These are phyloP conservation scores for Bellardia bayeri DNA, from an alignment of 2,888 invertebrate genomes.

Conservation along the genomic window DNA sequence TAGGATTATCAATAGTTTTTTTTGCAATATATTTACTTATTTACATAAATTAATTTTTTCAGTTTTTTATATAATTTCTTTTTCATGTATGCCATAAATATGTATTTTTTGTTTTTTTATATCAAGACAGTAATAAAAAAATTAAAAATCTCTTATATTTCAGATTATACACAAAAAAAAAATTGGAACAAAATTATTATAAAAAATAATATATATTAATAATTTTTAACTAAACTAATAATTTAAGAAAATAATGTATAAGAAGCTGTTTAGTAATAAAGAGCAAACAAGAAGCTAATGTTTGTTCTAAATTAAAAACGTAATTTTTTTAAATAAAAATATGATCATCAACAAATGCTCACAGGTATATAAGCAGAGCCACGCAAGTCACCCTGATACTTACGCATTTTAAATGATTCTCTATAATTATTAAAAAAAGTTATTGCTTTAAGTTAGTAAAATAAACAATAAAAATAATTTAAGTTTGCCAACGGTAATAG, in stretches of 20 bases:
- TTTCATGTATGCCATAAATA: conserved; percentile 62
- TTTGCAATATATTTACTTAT: conserved; percentile 81
- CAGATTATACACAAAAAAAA: conserved; percentile 56
- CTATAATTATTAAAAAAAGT: background rate
- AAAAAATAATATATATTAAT: conserved; percentile 50
- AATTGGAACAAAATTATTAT: conserved; percentile 46
- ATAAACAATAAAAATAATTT: conserved; percentile 11
- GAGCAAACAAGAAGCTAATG: conserved; percentile 23
- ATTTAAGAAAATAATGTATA: conserved; percentile 58
- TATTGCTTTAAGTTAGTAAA: conserved; percentile 16
- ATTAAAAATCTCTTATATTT: conserved; percentile 68
- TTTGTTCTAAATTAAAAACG: conserved; percentile 7
- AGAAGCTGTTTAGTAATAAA: conserved; percentile 38
- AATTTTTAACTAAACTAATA: conserved; percentile 61
- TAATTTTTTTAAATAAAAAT: conserved; percentile 18
- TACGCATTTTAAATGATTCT: conserved; percentile 1
- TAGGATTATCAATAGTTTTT: conserved; percentile 76
- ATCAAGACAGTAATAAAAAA: conserved; percentile 66
- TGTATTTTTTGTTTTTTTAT: conserved; percentile 54
- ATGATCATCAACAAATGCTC: conserved; percentile 40
- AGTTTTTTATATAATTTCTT: conserved; percentile 58
- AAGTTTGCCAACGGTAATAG: conserved; percentile 37
- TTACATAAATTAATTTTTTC: conserved; percentile 76
- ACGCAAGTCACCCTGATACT: background rate
- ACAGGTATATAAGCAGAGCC: conserved; percentile 19